Base-by-base conservation (phyloP, 2,113 vertebrate genomes). In the Pleuronectes platessa region DNA sequence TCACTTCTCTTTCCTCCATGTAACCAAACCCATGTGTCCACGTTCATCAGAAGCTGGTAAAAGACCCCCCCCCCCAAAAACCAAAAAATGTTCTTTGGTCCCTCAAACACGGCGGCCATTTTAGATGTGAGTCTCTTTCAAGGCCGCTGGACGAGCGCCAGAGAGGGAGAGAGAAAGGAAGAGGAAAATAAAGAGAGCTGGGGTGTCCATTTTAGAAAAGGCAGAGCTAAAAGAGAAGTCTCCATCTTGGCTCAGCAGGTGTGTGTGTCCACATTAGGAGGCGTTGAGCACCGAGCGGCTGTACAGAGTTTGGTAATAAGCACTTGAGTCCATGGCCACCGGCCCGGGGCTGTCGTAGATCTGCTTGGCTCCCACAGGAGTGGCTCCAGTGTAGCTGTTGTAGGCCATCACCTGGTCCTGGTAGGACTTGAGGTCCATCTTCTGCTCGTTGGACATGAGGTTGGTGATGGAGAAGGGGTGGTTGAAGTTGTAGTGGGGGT, bases 401-500 rank as follows among this genome's bases (percentile, higher is more conserved):
- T 95, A 96, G 27, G 93, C 94, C 93, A 95, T 94, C 67, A 95
- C 87, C 86, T 96, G 95, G 80, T 96, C 95, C 89, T 95, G 94
- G 74, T 96, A 96, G 79, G 92, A 93, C 90, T 96, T 96, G 54
- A 95, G 92, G 89, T 96, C 95, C 89, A 96, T 94, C 91, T 95
- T 96, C 94, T 97, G 96, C 91, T 97, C 96, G 0, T 95, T 95
- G 83, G 95, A 97, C 96, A 97, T 95, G 86, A 97, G 92, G 82
- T 97, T 97, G 88, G 95, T 97, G 89, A 97, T 97, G 88, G 96
- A 97, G 92, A 97, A 97, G 0, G 96, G 96, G 74, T 97, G 96
- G 88, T 96, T 97, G 92, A 97, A 97, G 92, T 97, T 97, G 91
- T 96, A 97, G 79, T 96, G 95, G 0, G 95, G 95, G 58, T 97